These are phyloP conservation scores for Drosophila paramelanica DNA, from an alignment of 2,888 invertebrate species.

Conservation along the genomic window DNA sequence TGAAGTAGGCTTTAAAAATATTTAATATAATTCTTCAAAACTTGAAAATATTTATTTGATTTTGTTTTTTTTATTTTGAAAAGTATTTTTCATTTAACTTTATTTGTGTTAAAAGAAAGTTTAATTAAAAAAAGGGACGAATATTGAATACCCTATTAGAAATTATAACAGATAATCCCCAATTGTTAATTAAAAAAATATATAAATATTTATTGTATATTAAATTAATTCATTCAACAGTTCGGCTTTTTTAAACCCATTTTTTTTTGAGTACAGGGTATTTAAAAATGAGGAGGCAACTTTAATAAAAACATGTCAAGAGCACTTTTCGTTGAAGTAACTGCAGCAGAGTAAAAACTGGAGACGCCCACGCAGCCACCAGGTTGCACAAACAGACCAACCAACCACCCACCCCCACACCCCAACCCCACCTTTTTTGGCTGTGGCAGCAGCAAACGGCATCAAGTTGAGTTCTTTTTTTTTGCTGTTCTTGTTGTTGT, in stretches of 20 bases:
- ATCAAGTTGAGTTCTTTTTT: conserved; percentile 3
- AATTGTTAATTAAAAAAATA: too few species aligned
- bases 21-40: too few species aligned
- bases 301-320: conserved; percentile 71
- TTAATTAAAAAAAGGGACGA: too few species aligned
- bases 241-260: neutral
- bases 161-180: too few species aligned
- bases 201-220: too few species aligned
- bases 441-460: conserved; percentile 9
- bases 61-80: too few species aligned
- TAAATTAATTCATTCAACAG: too few species aligned
- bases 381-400: neutral
- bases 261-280: conserved; percentile 9
- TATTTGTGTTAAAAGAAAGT: too few species aligned
- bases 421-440: conserved; percentile 1
- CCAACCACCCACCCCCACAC: neutral
- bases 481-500: neutral
- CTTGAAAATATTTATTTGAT: too few species aligned
- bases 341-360: conserved; percentile 37
- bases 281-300: conserved; percentile 25
- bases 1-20: too few species aligned
- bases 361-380: conserved; percentile 38
- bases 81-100: too few species aligned
- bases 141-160: too few species aligned
- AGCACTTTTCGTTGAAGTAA: conserved; percentile 64